Conservation (phyloP, 2,888 invertebrate species). For the Drosophila austrosaltans region DNA sequence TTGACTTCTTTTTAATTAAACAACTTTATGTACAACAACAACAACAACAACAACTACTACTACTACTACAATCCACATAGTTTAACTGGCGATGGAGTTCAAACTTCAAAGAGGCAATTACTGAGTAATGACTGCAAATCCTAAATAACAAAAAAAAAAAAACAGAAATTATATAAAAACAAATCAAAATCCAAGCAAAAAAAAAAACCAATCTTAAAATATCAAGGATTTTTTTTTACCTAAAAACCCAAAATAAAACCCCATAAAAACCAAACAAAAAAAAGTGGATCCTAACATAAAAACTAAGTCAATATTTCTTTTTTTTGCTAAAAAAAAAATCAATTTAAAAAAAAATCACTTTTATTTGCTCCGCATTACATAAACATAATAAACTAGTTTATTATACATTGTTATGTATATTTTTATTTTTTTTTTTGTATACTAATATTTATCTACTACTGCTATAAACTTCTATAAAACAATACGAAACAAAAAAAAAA, state of each 20-base stretch:
- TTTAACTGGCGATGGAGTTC: slow-evolving; percentile 98
- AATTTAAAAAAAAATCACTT: slow-evolving; percentile 31
- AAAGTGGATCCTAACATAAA: slow-evolving; percentile 45
- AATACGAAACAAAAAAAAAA: slow-evolving; percentile 37
- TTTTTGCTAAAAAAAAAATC: slow-evolving; percentile 64
- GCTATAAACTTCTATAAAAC: slow-evolving; percentile 68
- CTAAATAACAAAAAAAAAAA: slow-evolving; percentile 50
- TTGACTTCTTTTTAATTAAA: slow-evolving; percentile 75
- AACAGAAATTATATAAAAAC: slow-evolving; percentile 36
- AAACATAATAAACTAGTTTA: slow-evolving; percentile 67
- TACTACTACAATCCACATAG: slow-evolving; percentile 83
- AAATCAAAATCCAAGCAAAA: slow-evolving; percentile 33
- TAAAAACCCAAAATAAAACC: slow-evolving; percentile 37
- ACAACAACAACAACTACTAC: slow-evolving; percentile 21
- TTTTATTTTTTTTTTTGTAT: slow-evolving; percentile 59
- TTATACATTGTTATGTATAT: slow-evolving; percentile 20
- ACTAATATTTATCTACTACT: slow-evolving; percentile 66
- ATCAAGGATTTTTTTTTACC: slow-evolving; percentile 38
- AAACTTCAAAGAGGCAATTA: slow-evolving; percentile 98
- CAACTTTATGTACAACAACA: slow-evolving; percentile 56
- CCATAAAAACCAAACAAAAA: slow-evolving; percentile 45
- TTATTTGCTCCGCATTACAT: slow-evolving; percentile 77
- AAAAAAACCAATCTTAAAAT: slow-evolving; percentile 32
- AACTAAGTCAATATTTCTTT: slow-evolving; percentile 66
- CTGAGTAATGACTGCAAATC: slow-evolving; percentile 85